Percentiles rank a stretch among this genome's conserved stretches.
Conservation (phyloP, 2,888 invertebrate genomes). For the Odontocolon sp. region DNA sequence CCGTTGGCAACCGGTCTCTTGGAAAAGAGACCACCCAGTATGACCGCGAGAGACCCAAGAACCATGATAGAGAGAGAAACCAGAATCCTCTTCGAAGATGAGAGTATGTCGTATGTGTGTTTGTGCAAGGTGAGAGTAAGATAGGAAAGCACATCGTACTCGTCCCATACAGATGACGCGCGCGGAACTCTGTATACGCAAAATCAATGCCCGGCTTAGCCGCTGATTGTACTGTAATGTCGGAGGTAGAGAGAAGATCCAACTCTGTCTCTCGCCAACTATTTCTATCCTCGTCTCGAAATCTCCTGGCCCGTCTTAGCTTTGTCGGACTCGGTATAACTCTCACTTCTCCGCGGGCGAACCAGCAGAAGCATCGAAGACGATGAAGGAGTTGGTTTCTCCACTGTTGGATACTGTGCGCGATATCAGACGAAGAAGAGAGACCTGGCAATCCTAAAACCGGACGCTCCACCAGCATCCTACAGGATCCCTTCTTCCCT, state of each 20-base stretch:
- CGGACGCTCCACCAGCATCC: constrained; percentile 54
- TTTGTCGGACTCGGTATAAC: constrained; percentile 62
- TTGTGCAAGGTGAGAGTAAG: constrained; percentile 19
- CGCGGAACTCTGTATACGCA: constrained; percentile 71
- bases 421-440: constrained; percentile 32
- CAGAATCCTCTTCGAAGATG: neutral
- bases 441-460: constrained; percentile 52
- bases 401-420: constrained; percentile 44
- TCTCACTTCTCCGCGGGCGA: constrained; percentile 38
- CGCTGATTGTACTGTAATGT: constrained; percentile 72
- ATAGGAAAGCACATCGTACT: constrained; percentile 28
- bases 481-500: constrained; percentile 26
- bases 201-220: constrained; percentile 77
- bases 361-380: constrained; percentile 39
- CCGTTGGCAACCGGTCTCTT: constrained; percentile 42
- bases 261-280: constrained; percentile 25
- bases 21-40: constrained; percentile 52
- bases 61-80: neutral
- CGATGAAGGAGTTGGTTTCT: constrained; percentile 32
- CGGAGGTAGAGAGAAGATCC: constrained; percentile 55
- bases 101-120: constrained; percentile 25
- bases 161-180: constrained; percentile 72
- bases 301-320: constrained; percentile 63
- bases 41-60: constrained; percentile 24
- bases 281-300: neutral